Conservation (phyloP, 2,888 invertebrate species). For the Diarsia brunnea region DNA sequence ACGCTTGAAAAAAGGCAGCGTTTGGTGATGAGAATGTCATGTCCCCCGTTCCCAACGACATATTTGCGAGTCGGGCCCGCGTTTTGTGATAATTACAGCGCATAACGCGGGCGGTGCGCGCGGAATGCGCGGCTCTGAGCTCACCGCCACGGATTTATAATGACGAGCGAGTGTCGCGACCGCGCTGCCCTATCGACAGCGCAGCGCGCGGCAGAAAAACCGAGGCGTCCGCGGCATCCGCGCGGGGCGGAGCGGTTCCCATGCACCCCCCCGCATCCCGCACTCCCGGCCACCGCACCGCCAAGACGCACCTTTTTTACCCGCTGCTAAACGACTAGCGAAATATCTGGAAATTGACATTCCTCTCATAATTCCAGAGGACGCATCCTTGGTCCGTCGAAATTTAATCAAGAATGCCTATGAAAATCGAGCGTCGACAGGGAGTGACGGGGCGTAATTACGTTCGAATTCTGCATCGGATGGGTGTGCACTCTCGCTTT, state of each 20-base stretch:
- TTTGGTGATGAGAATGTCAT: slow-evolving; percentile 91
- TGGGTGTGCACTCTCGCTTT: slow-evolving; percentile 88
- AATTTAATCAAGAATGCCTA: slow-evolving; percentile 86
- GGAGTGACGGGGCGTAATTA: slow-evolving; percentile 85
- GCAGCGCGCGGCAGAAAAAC: slow-evolving; percentile 80
- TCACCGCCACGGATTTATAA: slow-evolving; percentile 89
- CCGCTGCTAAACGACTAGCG: slow-evolving; percentile 85
- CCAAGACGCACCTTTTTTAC: slow-evolving; percentile 81
- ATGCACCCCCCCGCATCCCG: slow-evolving; percentile 54
- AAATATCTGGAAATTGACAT: slow-evolving; percentile 90
- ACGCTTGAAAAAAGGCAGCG: slow-evolving; percentile 83
- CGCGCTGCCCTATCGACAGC: slow-evolving; percentile 83
- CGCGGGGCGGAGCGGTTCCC: slow-evolving; percentile 85
- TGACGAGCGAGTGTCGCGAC: slow-evolving; percentile 87
- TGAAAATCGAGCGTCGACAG: slow-evolving; percentile 79
- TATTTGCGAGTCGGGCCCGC: slow-evolving; percentile 89
- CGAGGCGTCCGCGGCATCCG: slow-evolving; percentile 81
- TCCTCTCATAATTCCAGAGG: slow-evolving; percentile 88
- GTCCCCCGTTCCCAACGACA: slow-evolving; percentile 89
- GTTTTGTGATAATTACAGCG: slow-evolving; percentile 90
- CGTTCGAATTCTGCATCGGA: slow-evolving; percentile 82
- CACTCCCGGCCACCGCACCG: slow-evolving; percentile 61
- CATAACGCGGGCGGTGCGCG: slow-evolving; percentile 87
- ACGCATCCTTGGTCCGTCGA: slow-evolving; percentile 85
- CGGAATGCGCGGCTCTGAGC: slow-evolving; percentile 88